A percentile compares a stretch with the other conserved stretches of the same genome.
These are phyloP conservation scores for Leptinotarsa peninsularis DNA, from an alignment of 2,888 invertebrate species.

Conservation along the genomic window DNA sequence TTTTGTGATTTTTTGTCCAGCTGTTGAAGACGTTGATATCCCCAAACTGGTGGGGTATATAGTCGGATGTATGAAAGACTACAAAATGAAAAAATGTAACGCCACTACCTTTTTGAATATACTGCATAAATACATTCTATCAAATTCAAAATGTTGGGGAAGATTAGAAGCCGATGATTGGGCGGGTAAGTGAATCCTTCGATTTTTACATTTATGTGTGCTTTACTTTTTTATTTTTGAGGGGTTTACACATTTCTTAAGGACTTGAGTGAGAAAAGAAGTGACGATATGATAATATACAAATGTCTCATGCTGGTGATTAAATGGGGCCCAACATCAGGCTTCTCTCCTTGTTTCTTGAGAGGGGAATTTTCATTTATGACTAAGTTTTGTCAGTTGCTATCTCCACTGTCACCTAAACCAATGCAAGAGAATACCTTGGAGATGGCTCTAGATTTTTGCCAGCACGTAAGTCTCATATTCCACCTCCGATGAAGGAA, in stretches of 20 bases:
- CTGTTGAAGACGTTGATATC: slow-evolving; percentile 46
- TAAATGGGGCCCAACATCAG: slow-evolving; percentile 57
- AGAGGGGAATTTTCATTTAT: slow-evolving; percentile 59
- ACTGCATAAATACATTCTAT: slow-evolving; percentile 70
- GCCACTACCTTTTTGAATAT: slow-evolving; percentile 71
- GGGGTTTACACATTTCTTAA: slow-evolving; percentile 48
- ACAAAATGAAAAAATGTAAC: slow-evolving; percentile 56
- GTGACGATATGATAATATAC: slow-evolving; percentile 45
- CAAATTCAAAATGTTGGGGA: slow-evolving; percentile 68
- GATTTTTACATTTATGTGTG: slow-evolving; percentile 58
- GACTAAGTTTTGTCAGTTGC: slow-evolving; percentile 51
- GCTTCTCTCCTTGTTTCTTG: slow-evolving; percentile 52
- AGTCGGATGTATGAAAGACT: slow-evolving; percentile 50
- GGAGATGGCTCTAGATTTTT: slow-evolving; percentile 51
- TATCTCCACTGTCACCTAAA: slow-evolving; percentile 47
- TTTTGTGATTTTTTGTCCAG: slow-evolving; percentile 35
- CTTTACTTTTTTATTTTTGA: slow-evolving; percentile 35
- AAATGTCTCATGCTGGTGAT: slow-evolving; percentile 55
- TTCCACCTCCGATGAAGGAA: neutral
- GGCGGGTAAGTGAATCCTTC: slow-evolving; percentile 68
- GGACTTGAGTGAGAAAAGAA: slow-evolving; percentile 34
- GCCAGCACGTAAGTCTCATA: slow-evolving; percentile 49
- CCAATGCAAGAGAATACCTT: slow-evolving; percentile 48
- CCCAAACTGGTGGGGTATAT: slow-evolving; percentile 50
- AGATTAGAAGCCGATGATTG: slow-evolving; percentile 69